phyloP scores from a whole-genome alignment of 2,888 invertebrate species.

The Agrochola circellaris region DNA sequence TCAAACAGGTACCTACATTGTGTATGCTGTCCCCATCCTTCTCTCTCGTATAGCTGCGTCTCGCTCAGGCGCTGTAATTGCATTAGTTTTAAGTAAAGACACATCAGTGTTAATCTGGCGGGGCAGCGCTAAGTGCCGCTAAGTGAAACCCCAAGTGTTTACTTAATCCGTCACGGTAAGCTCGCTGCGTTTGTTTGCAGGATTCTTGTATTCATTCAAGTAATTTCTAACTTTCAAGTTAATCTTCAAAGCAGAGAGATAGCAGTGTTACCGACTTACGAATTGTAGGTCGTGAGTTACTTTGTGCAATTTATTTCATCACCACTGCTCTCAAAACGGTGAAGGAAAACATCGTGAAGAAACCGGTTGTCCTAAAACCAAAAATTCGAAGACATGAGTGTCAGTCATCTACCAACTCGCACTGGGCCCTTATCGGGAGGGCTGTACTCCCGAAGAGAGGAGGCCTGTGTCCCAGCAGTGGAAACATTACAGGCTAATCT shows the following conservation, averaged over 20 bases:
- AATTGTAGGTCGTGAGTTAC: no score
- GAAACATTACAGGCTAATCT: background rate
- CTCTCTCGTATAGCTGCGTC: slow-evolving; percentile 32
- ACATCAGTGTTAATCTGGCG: slow-evolving; percentile 70
- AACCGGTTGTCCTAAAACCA: no score
- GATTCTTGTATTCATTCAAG: slow-evolving; percentile 35
- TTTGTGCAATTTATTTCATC: no score
- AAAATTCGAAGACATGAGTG: no score
- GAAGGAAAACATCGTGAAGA: no score
- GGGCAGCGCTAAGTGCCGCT: slow-evolving; percentile 62
- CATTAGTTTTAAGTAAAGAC: slow-evolving; percentile 77
- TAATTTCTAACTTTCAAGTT: slow-evolving; percentile 8
- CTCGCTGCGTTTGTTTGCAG: slow-evolving; percentile 41
- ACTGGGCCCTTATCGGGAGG: no score
- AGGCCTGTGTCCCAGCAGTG: no score
- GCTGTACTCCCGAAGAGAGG: no score
- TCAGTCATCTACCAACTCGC: no score
- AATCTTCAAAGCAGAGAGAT: no score
- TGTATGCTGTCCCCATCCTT: slow-evolving; percentile 11
- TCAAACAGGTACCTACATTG: slow-evolving; percentile 26
- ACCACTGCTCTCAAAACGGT: no score
- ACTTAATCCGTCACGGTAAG: slow-evolving; percentile 61
- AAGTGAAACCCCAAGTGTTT: slow-evolving; percentile 67
- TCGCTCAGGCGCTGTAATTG: slow-evolving; percentile 65
- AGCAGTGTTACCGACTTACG: no score